Percentiles rank a stretch among this genome's conserved stretches.
Conservation (phyloP, 1,140 invertebrate species). For the Semibalanus balanoides region DNA sequence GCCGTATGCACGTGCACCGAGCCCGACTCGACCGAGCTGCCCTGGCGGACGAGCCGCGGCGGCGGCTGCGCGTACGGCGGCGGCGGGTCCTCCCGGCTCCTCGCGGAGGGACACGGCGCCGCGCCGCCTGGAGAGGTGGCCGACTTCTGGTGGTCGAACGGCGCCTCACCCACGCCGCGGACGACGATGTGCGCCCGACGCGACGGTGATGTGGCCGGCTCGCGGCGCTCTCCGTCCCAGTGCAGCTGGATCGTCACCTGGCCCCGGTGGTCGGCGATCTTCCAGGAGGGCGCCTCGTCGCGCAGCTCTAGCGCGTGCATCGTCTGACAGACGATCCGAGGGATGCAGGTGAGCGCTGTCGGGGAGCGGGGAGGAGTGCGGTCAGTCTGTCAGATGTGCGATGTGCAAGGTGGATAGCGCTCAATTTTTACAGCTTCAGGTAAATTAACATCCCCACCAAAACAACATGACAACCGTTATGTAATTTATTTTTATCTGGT, state of each 20-base stretch:
- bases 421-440: too few relatives aligned
- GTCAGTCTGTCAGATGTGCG: too few relatives aligned
- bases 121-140: not conserved
- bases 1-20: too few relatives aligned
- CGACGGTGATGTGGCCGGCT: not conserved
- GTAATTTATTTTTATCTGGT: too few relatives aligned
- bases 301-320: conserved; percentile 82
- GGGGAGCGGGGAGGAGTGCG: too few relatives aligned
- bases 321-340: conserved; percentile 90
- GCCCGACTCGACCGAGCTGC: conserved; percentile 21
- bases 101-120: not conserved
- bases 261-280: conserved; percentile 29
- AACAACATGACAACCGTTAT: too few relatives aligned
- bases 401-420: too few relatives aligned
- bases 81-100: not conserved
- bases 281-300: conserved; percentile 56
- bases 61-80: not conserved
- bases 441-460: too few relatives aligned
- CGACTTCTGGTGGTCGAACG: not conserved
- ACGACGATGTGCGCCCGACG: not conserved
- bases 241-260: conserved; percentile 29
- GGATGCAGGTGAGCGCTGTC: conserved; percentile 74
- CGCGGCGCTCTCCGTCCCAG: conserved; percentile 19
- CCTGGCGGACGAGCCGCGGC: conserved; percentile 18
- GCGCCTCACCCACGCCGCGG: not conserved